Conservation (phyloP, 2,113 vertebrate genomes). For the Dicentrarchus labrax region DNA sequence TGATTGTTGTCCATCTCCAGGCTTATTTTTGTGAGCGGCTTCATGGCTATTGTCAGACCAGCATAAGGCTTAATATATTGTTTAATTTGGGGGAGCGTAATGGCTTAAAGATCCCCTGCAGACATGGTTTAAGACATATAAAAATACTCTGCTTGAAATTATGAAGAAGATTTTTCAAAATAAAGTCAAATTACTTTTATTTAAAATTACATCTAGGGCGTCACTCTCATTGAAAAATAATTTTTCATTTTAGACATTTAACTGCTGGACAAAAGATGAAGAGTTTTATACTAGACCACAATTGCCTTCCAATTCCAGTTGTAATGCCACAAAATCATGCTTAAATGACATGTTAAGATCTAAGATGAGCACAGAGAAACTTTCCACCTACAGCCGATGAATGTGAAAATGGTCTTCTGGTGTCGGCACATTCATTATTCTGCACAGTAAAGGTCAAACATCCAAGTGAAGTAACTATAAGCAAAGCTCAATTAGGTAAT, state of each 20-base stretch:
- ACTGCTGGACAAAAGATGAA: too few species aligned
- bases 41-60: background rate
- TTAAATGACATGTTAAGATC: background rate
- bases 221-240: too few species aligned
- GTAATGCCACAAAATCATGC: background rate
- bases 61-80: background rate
- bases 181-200: too few species aligned
- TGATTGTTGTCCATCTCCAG: background rate
- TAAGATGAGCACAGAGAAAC: background rate
- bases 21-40: background rate
- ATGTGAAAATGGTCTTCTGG: constrained; percentile 3
- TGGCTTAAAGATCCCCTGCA: background rate
- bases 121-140: background rate
- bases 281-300: background rate
- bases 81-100: background rate
- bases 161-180: too few species aligned
- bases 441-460: constrained; percentile 16
- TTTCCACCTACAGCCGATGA: background rate
- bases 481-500: background rate
- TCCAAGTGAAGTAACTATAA: background rate
- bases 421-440: constrained; percentile 11
- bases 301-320: background rate
- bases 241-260: too few species aligned
- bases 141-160: too few species aligned
- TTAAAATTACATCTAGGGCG: too few species aligned